Evolutionary conservation across 2,113 vertebrate species (phyloP).

Genomic region (Urocitellus parryii): DNA sequence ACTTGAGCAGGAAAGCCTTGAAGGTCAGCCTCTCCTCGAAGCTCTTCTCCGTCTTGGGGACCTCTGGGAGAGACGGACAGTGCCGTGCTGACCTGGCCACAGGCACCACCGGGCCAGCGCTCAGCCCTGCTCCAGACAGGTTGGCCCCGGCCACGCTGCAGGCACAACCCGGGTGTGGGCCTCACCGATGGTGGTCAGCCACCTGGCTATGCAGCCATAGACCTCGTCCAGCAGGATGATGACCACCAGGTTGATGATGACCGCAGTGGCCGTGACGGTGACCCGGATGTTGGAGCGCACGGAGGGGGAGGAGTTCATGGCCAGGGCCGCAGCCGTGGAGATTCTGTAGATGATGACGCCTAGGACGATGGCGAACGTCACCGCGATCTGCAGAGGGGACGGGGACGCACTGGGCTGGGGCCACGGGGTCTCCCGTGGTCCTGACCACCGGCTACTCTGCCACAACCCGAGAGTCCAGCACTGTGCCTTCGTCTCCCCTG

Average conservation of each 20-base stretch:
- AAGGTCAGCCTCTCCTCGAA: constrained; percentile 97
- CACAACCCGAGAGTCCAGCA: not conserved
- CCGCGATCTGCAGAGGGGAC: constrained; percentile 87
- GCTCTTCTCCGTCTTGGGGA: constrained; percentile 98
- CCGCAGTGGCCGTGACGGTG: constrained; percentile 95
- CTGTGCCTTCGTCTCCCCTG: fast-evolving
- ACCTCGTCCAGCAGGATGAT: constrained; percentile 98
- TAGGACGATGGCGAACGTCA: constrained; percentile 95
- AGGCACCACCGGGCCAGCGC: fast-evolving
- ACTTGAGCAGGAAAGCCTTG: constrained; percentile 97
- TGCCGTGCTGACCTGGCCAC: not conserved
- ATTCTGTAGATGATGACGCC: constrained; percentile 98
- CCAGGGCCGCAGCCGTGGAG: constrained; percentile 94
- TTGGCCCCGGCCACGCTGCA: fast-evolving
- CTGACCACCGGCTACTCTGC: not conserved
- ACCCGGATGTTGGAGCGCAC: constrained; percentile 93
- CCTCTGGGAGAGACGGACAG: constrained; percentile 87
- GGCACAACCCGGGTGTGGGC: fast-evolving
- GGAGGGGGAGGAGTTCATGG: constrained; percentile 91
- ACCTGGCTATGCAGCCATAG: constrained; percentile 93
- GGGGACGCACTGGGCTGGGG: fast-evolving
- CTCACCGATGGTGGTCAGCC: constrained; percentile 95
- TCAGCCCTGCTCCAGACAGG: not conserved
- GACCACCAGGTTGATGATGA: constrained; percentile 97
- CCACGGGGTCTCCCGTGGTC: fast-evolving